A percentile compares a stretch with the other conserved stretches of the same genome.
Evolutionary conservation across 2,113 vertebrate genomes (phyloP).

Genomic region (Isurus oxyrinchus): DNA sequence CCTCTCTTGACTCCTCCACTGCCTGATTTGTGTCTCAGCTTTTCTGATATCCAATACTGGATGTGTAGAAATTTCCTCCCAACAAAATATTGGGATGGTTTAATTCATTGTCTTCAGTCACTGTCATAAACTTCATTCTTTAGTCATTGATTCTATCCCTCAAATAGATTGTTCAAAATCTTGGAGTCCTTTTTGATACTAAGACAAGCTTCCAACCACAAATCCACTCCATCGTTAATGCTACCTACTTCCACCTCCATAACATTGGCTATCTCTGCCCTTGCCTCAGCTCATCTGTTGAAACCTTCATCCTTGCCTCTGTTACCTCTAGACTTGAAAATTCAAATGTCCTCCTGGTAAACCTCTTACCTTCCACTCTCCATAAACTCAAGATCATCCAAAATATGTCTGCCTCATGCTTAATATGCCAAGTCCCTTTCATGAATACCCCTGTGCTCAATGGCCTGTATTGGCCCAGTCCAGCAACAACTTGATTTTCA

Average conservation of each 20-base stretch:
- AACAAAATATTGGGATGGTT: not conserved
- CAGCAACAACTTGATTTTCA: not conserved
- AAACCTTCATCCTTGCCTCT: not conserved
- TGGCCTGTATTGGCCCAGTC: not conserved
- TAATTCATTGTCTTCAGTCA: not conserved
- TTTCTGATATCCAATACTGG: too few relatives aligned
- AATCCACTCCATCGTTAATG: not conserved
- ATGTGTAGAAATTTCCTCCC: not conserved
- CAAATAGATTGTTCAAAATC: not conserved
- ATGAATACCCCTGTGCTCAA: too few relatives aligned
- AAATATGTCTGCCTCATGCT: not conserved
- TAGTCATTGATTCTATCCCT: not conserved
- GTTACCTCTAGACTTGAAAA: not conserved
- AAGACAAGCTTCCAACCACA: not conserved
- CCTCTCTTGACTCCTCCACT: not conserved
- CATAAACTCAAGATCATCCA: not conserved
- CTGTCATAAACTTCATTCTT: not conserved
- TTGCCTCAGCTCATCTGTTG: not conserved
- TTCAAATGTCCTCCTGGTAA: not conserved
- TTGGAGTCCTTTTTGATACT: not conserved
- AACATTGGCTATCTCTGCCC: not conserved
- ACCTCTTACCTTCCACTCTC: not conserved
- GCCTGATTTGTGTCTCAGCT: too few relatives aligned
- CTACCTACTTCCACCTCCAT: not conserved
- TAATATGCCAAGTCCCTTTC: not conserved